phyloP scores from a whole-genome alignment of 2,797 vertebrate genomes.

The Gambusia yucatana region DNA sequence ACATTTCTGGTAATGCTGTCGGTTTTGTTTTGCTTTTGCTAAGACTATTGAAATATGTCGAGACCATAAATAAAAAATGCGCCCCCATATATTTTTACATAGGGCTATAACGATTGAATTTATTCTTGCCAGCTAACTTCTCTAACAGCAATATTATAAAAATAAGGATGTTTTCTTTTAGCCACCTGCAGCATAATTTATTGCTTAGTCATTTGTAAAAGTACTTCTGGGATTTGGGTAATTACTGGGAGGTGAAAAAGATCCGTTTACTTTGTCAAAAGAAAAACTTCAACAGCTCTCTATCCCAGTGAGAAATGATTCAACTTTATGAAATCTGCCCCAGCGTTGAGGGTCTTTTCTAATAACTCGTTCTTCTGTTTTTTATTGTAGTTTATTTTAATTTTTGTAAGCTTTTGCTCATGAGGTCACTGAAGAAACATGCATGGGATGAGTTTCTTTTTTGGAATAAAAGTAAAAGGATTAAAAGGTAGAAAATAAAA shows the following conservation, averaged over 20 bases:
- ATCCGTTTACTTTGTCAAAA: slow-evolving; percentile 10
- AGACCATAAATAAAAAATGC: no score
- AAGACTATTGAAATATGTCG: no score
- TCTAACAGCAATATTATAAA: not conserved
- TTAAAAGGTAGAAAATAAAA: slow-evolving; percentile 10
- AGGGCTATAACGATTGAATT: not conserved
- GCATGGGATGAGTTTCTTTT: slow-evolving; percentile 7
- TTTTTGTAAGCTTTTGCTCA: not conserved
- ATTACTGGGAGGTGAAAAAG: slow-evolving; percentile 1
- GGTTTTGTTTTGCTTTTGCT: no score
- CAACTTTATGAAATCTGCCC: slow-evolving; percentile 29
- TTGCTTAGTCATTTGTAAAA: slow-evolving; percentile 5
- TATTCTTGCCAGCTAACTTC: not conserved
- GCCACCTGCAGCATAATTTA: slow-evolving; percentile 1
- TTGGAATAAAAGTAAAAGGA: slow-evolving; percentile 10
- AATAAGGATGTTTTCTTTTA: slow-evolving; percentile 4
- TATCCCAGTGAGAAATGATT: slow-evolving; percentile 10
- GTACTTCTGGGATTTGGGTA: slow-evolving; percentile 16
- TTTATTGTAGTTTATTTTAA: not conserved
- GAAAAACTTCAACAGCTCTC: not conserved
- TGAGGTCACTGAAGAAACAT: slow-evolving; percentile 28
- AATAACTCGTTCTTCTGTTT: slow-evolving; percentile 26
- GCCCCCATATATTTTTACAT: not conserved
- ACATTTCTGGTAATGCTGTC: no score
- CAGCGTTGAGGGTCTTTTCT: slow-evolving; percentile 21